Percentiles rank a stretch among this genome's conserved stretches.
phyloP scores from a whole-genome alignment of 1,140 invertebrate genomes.

The Hirudo medicinalis region DNA sequence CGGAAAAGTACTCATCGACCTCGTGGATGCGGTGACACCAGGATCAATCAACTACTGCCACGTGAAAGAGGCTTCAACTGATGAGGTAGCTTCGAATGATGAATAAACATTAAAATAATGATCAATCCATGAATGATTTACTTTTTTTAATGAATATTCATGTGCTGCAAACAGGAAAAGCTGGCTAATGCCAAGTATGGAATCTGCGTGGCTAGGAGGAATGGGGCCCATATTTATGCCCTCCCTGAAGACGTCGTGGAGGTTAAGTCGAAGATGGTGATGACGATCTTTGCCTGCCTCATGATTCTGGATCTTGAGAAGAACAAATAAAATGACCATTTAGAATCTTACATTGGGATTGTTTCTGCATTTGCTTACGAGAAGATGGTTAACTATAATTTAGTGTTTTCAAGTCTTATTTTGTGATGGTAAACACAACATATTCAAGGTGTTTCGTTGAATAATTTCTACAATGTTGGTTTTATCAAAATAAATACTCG shows the following conservation, averaged over 20 bases:
- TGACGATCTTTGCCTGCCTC: slow-evolving; percentile 96
- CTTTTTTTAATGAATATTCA: neutral
- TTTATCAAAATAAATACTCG: too few relatives aligned
- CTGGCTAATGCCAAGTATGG: slow-evolving; percentile 96
- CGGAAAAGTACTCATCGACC: slow-evolving; percentile 75
- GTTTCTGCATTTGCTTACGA: too few relatives aligned
- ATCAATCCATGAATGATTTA: too few relatives aligned
- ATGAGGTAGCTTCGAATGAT: slow-evolving; percentile 54
- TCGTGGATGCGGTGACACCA: slow-evolving; percentile 91
- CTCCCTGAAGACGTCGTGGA: slow-evolving; percentile 96
- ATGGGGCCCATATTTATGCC: slow-evolving; percentile 93
- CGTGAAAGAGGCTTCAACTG: slow-evolving; percentile 59
- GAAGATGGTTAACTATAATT: too few relatives aligned
- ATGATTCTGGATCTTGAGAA: slow-evolving; percentile 68
- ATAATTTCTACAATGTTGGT: too few relatives aligned
- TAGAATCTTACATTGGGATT: too few relatives aligned
- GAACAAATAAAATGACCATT: neutral
- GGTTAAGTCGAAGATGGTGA: slow-evolving; percentile 94
- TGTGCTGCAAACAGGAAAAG: slow-evolving; percentile 55
- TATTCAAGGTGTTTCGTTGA: too few relatives aligned
- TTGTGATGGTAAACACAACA: too few relatives aligned
- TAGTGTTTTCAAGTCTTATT: too few relatives aligned
- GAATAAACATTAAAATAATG: too few relatives aligned
- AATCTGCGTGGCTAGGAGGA: slow-evolving; percentile 89
- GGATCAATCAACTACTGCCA: slow-evolving; percentile 85